phyloP scores from a whole-genome alignment of 2,113 vertebrate species.

The Python bivittatus region DNA sequence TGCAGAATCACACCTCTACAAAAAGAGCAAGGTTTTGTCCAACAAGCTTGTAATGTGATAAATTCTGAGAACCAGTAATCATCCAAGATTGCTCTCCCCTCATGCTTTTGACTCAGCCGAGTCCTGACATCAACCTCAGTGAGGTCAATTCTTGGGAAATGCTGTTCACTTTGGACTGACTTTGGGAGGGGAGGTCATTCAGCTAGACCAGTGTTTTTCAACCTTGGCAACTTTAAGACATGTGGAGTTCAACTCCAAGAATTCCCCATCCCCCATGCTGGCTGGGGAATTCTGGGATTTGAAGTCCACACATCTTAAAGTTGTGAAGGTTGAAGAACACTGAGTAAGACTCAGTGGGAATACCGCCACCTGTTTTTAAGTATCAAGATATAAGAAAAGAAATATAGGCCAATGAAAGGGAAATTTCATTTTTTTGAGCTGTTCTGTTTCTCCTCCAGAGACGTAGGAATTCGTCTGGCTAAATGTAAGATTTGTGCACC shows the following conservation, averaged over 20 bases:
- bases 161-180: neutral
- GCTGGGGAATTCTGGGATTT: no score
- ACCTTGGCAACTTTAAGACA: neutral
- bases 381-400: conserved; percentile 5
- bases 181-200: neutral
- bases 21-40: neutral
- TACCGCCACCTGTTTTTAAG: neutral
- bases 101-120: neutral
- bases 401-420: conserved; percentile 20
- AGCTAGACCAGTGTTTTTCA: neutral
- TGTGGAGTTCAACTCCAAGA: no score
- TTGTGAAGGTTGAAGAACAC: neutral
- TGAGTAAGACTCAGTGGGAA: neutral
- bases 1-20: neutral
- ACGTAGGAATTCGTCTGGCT: conserved; percentile 10
- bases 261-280: no score
- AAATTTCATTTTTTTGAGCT: conserved; percentile 17
- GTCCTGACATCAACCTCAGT: neutral
- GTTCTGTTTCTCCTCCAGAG: conserved; percentile 24
- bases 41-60: neutral
- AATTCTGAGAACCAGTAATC: neutral
- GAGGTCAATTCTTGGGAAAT: no score
- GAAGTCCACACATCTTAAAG: neutral
- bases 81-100: neutral
- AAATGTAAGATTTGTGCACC: neutral